Conservation (phyloP, 2,888 invertebrate species). For the Nemotelus pantherinus region DNA sequence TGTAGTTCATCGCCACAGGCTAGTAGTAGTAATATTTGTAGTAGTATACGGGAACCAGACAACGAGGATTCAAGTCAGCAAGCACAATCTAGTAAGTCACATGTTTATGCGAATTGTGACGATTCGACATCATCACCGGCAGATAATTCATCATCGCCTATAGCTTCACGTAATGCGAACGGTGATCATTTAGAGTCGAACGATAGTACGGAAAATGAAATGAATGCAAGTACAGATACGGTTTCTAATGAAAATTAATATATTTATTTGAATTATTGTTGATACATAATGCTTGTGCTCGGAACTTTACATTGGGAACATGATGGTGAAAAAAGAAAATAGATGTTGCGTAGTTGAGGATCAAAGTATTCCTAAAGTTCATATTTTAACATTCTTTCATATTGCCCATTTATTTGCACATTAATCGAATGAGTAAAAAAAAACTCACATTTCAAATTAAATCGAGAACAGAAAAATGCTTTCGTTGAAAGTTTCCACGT, state of each 20-base stretch:
- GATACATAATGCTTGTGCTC: no score
- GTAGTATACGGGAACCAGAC: constrained; percentile 63
- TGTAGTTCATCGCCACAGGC: constrained; percentile 60
- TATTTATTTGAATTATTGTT: not conserved
- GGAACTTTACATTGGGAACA: no score
- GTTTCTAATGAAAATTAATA: not conserved
- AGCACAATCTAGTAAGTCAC: constrained; percentile 51
- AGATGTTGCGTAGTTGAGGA: no score
- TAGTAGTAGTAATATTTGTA: constrained; percentile 61
- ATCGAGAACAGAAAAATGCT: no score
- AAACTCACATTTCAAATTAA: no score
- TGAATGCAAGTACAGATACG: constrained; percentile 1
- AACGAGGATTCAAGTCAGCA: constrained; percentile 54
- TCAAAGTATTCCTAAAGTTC: no score
- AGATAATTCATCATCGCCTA: constrained; percentile 52
- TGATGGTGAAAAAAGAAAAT: no score
- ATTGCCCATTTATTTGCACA: no score
- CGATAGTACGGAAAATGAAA: constrained; percentile 11
- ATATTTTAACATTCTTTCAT: no score
- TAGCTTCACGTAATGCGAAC: constrained; percentile 5
- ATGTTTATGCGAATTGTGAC: constrained; percentile 64
- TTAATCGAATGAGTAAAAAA: no score
- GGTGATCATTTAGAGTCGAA: constrained; percentile 16
- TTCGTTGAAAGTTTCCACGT: no score
- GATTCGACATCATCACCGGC: constrained; percentile 62